Evolutionary conservation across 1,140 invertebrate genomes (phyloP).

Genomic region (Episyrphus balteatus): DNA sequence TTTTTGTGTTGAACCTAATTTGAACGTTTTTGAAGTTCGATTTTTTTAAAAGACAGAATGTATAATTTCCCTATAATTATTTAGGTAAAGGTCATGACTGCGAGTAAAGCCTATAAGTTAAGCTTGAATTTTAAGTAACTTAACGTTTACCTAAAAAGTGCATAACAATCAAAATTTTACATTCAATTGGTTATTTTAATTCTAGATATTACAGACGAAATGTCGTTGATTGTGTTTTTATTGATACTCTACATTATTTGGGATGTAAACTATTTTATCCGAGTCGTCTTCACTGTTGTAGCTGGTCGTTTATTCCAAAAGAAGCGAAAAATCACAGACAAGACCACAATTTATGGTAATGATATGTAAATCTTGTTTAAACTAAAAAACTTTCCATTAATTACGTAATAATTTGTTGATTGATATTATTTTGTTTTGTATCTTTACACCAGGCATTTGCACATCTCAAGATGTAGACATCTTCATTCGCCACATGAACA

Average conservation of each 20-base stretch:
- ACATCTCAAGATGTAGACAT: slow-evolving; percentile 72
- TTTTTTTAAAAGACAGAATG: too few species aligned
- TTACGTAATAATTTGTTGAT: slow-evolving; percentile 2
- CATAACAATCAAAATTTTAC: too few species aligned
- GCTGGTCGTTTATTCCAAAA: slow-evolving; percentile 54
- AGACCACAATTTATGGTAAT: slow-evolving; percentile 59
- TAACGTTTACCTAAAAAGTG: too few species aligned
- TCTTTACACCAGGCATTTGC: slow-evolving; percentile 50
- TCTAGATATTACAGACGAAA: not conserved
- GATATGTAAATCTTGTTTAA: slow-evolving; percentile 1
- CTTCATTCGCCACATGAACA: slow-evolving; percentile 74
- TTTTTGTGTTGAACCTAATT: too few species aligned
- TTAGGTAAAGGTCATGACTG: too few species aligned
- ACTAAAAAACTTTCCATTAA: not conserved
- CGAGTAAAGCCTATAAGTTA: too few species aligned
- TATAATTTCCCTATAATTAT: too few species aligned
- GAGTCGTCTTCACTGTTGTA: slow-evolving; percentile 49
- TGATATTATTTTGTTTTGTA: not conserved
- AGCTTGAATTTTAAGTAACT: too few species aligned
- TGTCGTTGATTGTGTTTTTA: slow-evolving; percentile 35
- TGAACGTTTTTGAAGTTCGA: too few species aligned
- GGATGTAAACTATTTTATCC: slow-evolving; percentile 67
- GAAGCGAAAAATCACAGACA: slow-evolving; percentile 54
- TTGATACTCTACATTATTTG: slow-evolving; percentile 58
- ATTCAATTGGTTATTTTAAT: too few species aligned